These are phyloP conservation scores for Drosophila histrio DNA, from an alignment of 2,888 invertebrate species.

Conservation along the genomic window DNA sequence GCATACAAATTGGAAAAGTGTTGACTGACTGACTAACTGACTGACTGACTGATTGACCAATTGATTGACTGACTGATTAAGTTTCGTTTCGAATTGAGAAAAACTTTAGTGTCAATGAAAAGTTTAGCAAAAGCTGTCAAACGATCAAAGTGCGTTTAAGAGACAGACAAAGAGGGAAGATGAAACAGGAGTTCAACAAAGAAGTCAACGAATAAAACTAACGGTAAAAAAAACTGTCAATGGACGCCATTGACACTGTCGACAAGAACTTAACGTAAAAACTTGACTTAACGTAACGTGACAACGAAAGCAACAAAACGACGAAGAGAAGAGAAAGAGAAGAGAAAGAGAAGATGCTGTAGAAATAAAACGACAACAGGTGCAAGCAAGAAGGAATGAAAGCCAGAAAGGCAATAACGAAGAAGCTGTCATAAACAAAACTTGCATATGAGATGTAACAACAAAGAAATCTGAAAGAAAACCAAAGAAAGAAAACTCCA, in stretches of 20 bases:
- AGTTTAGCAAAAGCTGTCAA: slow-evolving; percentile 32
- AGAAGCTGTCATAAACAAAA: slow-evolving; percentile 67
- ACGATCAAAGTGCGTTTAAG: slow-evolving; percentile 13
- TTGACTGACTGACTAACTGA: slow-evolving; percentile 43
- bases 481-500: slow-evolving; percentile 28
- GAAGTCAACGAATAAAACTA: slow-evolving; percentile 44
- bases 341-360: background rate
- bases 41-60: slow-evolving; percentile 24
- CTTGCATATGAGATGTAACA: slow-evolving; percentile 17
- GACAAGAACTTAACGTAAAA: slow-evolving; percentile 64
- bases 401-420: background rate
- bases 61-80: slow-evolving; percentile 13
- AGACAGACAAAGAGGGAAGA: background rate
- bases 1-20: slow-evolving; percentile 44
- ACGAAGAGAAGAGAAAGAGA: background rate
- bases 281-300: slow-evolving; percentile 52
- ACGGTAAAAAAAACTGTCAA: slow-evolving; percentile 76
- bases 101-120: slow-evolving; percentile 24
- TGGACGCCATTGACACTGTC: slow-evolving; percentile 57
- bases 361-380: slow-evolving; percentile 46
- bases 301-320: slow-evolving; percentile 16
- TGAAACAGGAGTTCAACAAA: background rate
- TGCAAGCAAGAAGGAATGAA: slow-evolving; percentile 22
- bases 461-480: background rate
- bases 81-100: background rate